Evolutionary conservation across 2,797 vertebrate species (phyloP).

Genomic region (Microtus californicus): DNA sequence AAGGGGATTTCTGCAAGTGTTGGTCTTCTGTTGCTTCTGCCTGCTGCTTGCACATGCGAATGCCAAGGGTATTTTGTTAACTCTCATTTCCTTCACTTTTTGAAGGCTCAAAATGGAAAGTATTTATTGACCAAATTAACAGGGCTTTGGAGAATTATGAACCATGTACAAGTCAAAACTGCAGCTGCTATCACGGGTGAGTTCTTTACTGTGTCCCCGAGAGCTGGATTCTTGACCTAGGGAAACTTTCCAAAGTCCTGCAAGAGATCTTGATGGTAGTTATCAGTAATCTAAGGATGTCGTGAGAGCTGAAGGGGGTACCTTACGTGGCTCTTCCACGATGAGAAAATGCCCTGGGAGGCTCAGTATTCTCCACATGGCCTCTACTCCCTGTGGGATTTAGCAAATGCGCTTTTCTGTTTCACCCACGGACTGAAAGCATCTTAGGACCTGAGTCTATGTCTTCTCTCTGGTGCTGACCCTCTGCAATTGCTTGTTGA

Average conservation of each 20-base stretch:
- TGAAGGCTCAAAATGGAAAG: slow-evolving; percentile 87
- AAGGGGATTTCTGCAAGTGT: background rate
- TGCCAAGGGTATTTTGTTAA: slow-evolving; percentile 29
- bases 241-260: background rate
- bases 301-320: background rate
- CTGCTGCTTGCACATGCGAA: background rate
- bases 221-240: background rate
- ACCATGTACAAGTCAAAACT: slow-evolving; percentile 92
- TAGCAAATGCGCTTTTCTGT: background rate
- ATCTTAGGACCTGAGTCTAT: slow-evolving; percentile 27
- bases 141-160: slow-evolving; percentile 87
- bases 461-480: background rate
- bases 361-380: background rate
- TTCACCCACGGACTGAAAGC: background rate
- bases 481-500: background rate
- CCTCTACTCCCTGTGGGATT: background rate
- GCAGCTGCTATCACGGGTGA: slow-evolving; percentile 94
- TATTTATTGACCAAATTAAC: slow-evolving; percentile 83
- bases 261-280: background rate
- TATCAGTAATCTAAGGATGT: background rate
- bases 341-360: background rate
- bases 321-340: background rate
- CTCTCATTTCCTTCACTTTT: slow-evolving; percentile 60
- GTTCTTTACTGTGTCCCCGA: slow-evolving; percentile 63
- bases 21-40: background rate